A percentile compares a stretch with the other conserved stretches of the same genome.
Evolutionary conservation across 2,888 invertebrate species (phyloP).

Genomic region (Tachystola acroxantha): DNA sequence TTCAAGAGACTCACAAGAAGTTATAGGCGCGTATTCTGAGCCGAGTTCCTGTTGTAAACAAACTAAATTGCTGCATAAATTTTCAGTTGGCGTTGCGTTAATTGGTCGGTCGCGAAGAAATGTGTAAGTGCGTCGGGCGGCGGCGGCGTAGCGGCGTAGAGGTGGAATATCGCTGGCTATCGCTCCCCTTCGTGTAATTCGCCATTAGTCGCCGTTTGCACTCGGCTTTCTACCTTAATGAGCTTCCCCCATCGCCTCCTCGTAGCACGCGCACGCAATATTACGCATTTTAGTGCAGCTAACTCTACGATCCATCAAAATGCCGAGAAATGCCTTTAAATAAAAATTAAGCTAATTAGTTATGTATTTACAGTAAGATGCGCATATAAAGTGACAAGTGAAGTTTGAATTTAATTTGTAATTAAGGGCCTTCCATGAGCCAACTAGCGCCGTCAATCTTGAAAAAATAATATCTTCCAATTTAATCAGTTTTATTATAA

Average conservation of each 20-base stretch:
- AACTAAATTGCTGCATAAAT: constrained; percentile 13
- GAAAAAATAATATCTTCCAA: no score
- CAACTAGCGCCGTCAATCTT: no score
- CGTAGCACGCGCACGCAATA: constrained; percentile 54
- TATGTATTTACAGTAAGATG: no score
- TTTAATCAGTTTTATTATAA: no score
- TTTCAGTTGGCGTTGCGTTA: constrained; percentile 15
- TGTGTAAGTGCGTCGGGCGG: constrained; percentile 7
- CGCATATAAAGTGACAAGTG: no score
- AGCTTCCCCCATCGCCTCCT: constrained; percentile 58
- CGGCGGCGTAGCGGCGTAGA: constrained; percentile 14
- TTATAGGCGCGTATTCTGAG: no score
- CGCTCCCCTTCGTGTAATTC: constrained; percentile 76
- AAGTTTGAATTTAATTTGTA: no score
- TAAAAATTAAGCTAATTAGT: no score
- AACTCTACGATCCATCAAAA: neutral
- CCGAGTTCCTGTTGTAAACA: no score
- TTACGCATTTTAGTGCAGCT: constrained; percentile 67
- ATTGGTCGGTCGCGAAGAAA: constrained; percentile 16
- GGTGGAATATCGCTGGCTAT: constrained; percentile 34
- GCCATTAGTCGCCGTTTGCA: constrained; percentile 76
- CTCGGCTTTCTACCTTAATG: constrained; percentile 78
- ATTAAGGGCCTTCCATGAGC: no score
- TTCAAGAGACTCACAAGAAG: no score
- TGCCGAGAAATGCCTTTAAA: neutral